phyloP scores from a whole-genome alignment of 2,113 vertebrate species.

The Bos javanicus region DNA sequence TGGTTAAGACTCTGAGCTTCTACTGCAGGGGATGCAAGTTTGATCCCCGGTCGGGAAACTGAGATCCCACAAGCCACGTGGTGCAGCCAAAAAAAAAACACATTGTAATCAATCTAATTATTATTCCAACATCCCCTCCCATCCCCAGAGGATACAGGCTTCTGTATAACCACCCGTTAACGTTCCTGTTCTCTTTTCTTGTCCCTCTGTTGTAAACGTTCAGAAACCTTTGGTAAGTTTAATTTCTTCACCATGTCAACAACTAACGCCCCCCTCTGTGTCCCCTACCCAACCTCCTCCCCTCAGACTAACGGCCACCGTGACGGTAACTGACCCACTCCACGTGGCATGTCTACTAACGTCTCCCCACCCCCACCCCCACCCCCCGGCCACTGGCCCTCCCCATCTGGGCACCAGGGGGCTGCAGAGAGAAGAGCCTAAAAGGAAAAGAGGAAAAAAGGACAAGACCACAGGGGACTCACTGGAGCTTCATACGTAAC shows the following conservation, averaged over 20 bases:
- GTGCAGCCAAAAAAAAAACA: background rate
- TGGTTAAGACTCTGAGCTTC: background rate
- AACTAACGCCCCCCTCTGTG: constrained; percentile 28
- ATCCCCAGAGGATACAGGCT: background rate
- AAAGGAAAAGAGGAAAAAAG: constrained; percentile 64
- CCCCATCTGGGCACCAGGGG: background rate
- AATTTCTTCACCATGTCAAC: constrained; percentile 57
- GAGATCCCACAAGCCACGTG: background rate
- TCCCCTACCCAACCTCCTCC: background rate
- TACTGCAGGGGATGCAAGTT: background rate
- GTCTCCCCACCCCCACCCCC: constrained; percentile 33
- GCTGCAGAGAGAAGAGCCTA: background rate
- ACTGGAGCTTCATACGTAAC: constrained; percentile 58
- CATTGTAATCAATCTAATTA: accelerated
- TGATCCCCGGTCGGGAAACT: background rate
- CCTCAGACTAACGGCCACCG: constrained; percentile 67
- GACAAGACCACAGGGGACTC: background rate
- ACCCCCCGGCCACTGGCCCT: constrained; percentile 61
- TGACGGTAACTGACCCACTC: constrained; percentile 69
- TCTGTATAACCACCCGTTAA: constrained; percentile 69
- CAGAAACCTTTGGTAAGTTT: constrained; percentile 99
- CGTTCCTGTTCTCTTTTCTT: constrained; percentile 80
- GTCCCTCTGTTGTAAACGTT: constrained; percentile 85
- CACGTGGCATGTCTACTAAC: constrained; percentile 76
- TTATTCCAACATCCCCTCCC: background rate